Evolutionary conservation across 30 jellyfish, hydroid and myxozoan species (phyloP), one percentile per base, ranked within the genome.

Genomic region (Nemopilema nomurai): DNA sequence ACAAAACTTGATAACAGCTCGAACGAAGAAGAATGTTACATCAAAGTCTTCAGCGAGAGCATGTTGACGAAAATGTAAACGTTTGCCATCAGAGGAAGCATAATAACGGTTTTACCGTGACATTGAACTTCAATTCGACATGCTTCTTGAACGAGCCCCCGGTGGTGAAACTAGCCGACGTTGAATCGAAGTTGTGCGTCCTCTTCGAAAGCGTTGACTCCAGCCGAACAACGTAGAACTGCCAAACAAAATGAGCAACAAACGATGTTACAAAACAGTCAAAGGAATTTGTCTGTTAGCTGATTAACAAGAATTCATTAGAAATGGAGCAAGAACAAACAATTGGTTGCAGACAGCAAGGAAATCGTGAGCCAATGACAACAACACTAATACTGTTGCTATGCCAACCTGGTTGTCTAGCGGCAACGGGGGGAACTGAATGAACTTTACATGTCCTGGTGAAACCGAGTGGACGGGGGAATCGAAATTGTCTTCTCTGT

Each of bases 361-460:
- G 57, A 41, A 41, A 41, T 3, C 6, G 57, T 41, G 13, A 41
- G 57, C 6, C 57, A 41, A 41, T 41, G 13, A 13, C 57, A 41
- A 41, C 57, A 41, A 13, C 57, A 41, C 9, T 25, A 31, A 27
- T 76, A 76, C 16, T 27, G 68, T 9, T 22, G 33, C 29, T 25
- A 0, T 17, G 25, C 76, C 28, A 69, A 79, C 88, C 85, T 79
- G 86, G 23, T 65, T 80, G 86, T 27, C 86, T 41, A 88, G 26
- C 18, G 94, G 94, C 77, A 94, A 71, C 3, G 96, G 89, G 17
- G 99, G 99, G 71, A 94, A 94, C n/a, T 78, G 89, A 66, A 94
- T 87, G 33, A 73, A 88, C 28, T 89, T 94, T 0, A 52, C 77
- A 62, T 79, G 97, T 29, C 97, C 95, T 20, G 97, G 99, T 0